These are phyloP conservation scores for Bibio marci DNA, from an alignment of 2,888 invertebrate genomes.

Conservation along the genomic window DNA sequence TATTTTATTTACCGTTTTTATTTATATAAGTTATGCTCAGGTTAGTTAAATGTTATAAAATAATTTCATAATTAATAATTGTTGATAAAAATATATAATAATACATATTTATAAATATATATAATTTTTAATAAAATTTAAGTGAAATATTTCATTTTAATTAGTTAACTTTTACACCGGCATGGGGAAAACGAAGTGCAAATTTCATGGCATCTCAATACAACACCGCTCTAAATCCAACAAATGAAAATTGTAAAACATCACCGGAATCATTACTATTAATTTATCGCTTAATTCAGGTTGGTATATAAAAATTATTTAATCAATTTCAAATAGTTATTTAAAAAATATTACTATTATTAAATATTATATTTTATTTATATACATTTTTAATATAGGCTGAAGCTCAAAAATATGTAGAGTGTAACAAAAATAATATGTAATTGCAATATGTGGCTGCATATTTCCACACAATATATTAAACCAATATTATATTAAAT, in stretches of 20 bases:
- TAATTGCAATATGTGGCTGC: neutral
- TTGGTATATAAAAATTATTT: slow-evolving; percentile 5
- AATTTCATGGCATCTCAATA: slow-evolving; percentile 5
- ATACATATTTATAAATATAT: neutral
- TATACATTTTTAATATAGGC: slow-evolving; percentile 6
- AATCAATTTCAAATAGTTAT: neutral
- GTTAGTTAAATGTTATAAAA: neutral
- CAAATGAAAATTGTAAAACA: slow-evolving; percentile 18
- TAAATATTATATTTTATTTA: neutral
- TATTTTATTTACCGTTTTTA: neutral
- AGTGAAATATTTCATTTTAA: slow-evolving; percentile 1
- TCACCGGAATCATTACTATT: slow-evolving; percentile 25
- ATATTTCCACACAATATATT: too few species aligned
- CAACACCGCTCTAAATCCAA: neutral
- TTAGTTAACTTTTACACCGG: slow-evolving; percentile 13
- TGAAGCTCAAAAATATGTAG: slow-evolving; percentile 12
- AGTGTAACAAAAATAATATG: slow-evolving; percentile 10
- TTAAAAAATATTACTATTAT: neutral
- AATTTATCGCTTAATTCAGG: slow-evolving; percentile 25
- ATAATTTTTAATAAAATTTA: neutral
- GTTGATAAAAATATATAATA: too few species aligned
- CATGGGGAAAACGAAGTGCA: slow-evolving; percentile 13
- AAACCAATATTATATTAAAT: too few species aligned
- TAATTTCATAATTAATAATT: neutral
- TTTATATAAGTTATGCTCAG: slow-evolving; percentile 1